These are phyloP conservation scores for Lordiphosa stackelbergi DNA, from an alignment of 1,140 invertebrate species.

Conservation along the genomic window DNA sequence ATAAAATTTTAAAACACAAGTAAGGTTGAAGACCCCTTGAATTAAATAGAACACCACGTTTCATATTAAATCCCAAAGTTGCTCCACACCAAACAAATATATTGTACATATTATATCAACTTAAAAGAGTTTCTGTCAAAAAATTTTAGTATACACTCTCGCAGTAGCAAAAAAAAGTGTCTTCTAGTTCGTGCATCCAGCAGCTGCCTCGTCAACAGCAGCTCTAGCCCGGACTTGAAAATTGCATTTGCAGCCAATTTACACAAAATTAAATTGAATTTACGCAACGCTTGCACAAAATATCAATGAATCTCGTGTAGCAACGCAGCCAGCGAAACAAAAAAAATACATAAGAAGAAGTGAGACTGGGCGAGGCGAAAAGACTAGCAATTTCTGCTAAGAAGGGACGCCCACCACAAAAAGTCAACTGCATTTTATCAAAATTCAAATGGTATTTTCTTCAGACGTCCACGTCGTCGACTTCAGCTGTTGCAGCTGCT, in stretches of 20 bases:
- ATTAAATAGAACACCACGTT: too few species aligned
- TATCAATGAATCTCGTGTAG: constrained; percentile 65
- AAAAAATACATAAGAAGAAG: neutral
- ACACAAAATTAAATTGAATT: constrained; percentile 73
- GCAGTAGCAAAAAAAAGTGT: too few species aligned
- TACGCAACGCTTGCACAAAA: constrained; percentile 70
- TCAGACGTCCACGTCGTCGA: too few species aligned
- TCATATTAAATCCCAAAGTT: too few species aligned
- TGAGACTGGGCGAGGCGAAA: neutral
- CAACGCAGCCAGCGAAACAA: constrained; percentile 26
- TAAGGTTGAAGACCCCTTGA: too few species aligned
- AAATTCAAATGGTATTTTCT: too few species aligned
- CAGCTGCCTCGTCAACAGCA: constrained; percentile 21
- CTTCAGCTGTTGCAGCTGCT: too few species aligned
- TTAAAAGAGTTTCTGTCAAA: too few species aligned
- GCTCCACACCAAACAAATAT: too few species aligned
- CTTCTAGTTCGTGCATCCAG: constrained; percentile 42
- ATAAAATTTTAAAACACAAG: too few species aligned
- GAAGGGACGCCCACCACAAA: constrained; percentile 29
- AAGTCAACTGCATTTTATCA: constrained; percentile 70
- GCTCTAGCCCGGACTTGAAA: constrained; percentile 45
- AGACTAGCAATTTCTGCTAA: neutral
- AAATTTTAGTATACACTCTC: too few species aligned
- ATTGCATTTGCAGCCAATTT: constrained; percentile 71
- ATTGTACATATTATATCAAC: too few species aligned